Percentiles rank a stretch among this genome's conserved stretches.
Evolutionary conservation across 1,140 invertebrate species (phyloP).

Genomic region (Ostrea denselamellosa): DNA sequence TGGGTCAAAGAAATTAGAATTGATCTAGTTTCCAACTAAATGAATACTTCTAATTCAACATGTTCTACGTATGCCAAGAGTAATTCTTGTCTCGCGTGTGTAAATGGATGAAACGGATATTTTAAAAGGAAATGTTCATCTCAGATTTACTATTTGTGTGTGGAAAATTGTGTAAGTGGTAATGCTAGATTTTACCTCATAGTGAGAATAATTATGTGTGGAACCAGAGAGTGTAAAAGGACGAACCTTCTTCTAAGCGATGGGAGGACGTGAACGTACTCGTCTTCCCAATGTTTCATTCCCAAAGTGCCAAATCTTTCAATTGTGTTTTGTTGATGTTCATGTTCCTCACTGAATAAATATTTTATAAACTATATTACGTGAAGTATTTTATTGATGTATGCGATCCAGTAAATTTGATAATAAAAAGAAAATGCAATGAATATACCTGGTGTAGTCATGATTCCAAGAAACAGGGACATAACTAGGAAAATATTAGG

Average conservation of each 20-base stretch:
- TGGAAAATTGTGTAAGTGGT: conserved; percentile 4
- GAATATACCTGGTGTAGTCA: background rate
- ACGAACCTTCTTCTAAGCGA: background rate
- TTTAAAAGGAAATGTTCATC: background rate
- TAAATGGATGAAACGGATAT: background rate
- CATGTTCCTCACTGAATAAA: background rate
- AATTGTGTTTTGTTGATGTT: background rate
- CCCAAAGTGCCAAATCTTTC: conserved; percentile 22
- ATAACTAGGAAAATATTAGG: background rate
- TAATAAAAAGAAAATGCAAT: background rate
- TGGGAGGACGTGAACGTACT: background rate
- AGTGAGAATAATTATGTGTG: background rate
- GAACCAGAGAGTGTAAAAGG: background rate
- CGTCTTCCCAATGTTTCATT: conserved; percentile 17
- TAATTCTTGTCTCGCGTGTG: background rate
- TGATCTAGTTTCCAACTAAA: background rate
- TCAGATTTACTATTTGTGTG: background rate
- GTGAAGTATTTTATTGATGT: background rate
- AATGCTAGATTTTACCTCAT: background rate
- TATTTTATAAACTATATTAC: conserved; percentile 13
- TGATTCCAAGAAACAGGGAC: background rate
- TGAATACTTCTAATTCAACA: background rate
- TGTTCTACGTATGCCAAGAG: background rate
- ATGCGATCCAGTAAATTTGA: background rate
- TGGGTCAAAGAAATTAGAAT: background rate